Evolutionary conservation across 2,113 vertebrate genomes (phyloP).

Genomic region (Rostratula benghalensis): DNA sequence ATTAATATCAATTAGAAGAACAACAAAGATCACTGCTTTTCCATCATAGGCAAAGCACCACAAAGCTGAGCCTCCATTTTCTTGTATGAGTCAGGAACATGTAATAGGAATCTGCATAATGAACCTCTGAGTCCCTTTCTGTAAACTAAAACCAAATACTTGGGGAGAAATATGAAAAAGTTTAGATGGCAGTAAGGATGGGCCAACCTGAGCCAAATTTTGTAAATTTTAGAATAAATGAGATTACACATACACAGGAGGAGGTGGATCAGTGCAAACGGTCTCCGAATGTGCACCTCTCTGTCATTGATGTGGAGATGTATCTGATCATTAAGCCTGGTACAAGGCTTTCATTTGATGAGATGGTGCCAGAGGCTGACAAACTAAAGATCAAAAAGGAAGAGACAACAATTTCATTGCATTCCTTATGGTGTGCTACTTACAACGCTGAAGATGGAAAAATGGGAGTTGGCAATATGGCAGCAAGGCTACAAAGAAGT

Average conservation of each 20-base stretch:
- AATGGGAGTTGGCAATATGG: not conserved
- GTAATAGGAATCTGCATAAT: not conserved
- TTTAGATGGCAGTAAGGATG: not conserved
- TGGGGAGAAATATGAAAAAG: not conserved
- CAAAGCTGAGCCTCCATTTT: not conserved
- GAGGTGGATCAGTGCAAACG: not conserved
- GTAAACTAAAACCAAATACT: not conserved
- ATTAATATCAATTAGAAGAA: not conserved
- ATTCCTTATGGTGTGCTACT: not conserved
- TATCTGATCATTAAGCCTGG: not conserved
- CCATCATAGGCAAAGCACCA: not conserved
- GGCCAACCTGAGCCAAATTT: not conserved
- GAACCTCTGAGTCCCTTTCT: not conserved
- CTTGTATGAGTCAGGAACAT: not conserved
- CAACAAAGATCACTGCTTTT: not conserved
- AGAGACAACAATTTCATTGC: not conserved
- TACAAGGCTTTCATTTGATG: not conserved
- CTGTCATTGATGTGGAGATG: not conserved
- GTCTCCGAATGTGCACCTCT: not conserved
- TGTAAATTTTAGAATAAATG: not conserved
- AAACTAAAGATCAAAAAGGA: not conserved
- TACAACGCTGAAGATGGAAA: not conserved
- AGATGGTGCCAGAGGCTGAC: not conserved
- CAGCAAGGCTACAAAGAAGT: not conserved
- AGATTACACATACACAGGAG: not conserved